Percentiles rank a stretch among this genome's conserved stretches.
Evolutionary conservation across 1,140 invertebrate species (phyloP).

Genomic region (Phenacoccus solenopsis): DNA sequence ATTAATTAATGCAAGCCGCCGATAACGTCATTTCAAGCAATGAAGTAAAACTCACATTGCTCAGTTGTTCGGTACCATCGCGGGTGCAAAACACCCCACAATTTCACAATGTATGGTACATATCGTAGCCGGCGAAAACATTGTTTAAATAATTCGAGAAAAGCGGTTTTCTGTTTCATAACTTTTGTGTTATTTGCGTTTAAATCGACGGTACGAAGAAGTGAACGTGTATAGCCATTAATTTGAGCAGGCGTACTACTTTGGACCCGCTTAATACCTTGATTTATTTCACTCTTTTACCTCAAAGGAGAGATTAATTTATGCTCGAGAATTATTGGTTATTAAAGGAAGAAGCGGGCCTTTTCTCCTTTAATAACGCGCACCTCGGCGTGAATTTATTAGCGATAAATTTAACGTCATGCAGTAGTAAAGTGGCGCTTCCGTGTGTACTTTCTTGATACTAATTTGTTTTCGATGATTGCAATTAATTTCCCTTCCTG

Average conservation of each 20-base stretch:
- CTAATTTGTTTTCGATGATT: no score
- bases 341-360: background rate
- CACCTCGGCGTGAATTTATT: background rate
- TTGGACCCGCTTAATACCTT: background rate
- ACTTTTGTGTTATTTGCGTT: background rate
- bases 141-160: background rate
- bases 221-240: background rate
- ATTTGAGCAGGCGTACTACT: background rate
- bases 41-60: background rate
- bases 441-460: no score
- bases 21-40: background rate
- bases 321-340: background rate
- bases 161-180: background rate
- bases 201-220: background rate
- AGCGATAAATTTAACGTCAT: background rate
- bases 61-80: no score
- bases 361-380: background rate
- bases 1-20: background rate
- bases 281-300: slow-evolving; percentile 3
- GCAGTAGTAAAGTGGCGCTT: no score
- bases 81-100: background rate
- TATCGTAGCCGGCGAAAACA: background rate
- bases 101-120: background rate
- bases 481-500: no score
- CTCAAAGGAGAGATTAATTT: background rate